These are phyloP conservation scores for Streptopelia turtur DNA, from an alignment of 2,797 vertebrate genomes.

Conservation along the genomic window DNA sequence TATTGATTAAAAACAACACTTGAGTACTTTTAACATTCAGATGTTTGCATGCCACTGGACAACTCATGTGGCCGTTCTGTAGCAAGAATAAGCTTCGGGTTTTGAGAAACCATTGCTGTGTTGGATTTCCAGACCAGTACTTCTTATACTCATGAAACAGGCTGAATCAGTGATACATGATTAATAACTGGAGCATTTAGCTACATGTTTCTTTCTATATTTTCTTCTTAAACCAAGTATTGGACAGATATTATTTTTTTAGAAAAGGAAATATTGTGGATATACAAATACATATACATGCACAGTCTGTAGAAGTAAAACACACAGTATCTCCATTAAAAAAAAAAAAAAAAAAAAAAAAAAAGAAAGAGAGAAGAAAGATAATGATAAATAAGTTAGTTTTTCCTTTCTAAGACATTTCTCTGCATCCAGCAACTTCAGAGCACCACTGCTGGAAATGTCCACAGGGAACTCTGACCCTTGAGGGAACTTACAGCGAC, in stretches of 20 bases:
- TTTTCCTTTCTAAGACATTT: neutral
- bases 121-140: neutral
- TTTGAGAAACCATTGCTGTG: neutral
- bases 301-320: neutral
- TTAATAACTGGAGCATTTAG: neutral
- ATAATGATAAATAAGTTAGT: neutral
- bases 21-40: neutral
- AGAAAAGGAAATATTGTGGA: neutral
- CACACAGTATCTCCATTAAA: neutral
- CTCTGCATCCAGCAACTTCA: neutral
- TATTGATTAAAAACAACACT: neutral
- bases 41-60: neutral
- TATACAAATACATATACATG: neutral
- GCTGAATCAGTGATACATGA: neutral
- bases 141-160: neutral
- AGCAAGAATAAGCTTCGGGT: accelerated
- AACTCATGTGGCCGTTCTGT: neutral
- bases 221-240: neutral
- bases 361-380: too few species aligned
- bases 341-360: too few species aligned
- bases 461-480: neutral
- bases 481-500: neutral
- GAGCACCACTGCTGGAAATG: neutral
- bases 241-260: neutral
- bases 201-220: neutral